These are phyloP conservation scores for Anguilla marmorata DNA, from an alignment of 2,797 vertebrate species.

Conservation along the genomic window DNA sequence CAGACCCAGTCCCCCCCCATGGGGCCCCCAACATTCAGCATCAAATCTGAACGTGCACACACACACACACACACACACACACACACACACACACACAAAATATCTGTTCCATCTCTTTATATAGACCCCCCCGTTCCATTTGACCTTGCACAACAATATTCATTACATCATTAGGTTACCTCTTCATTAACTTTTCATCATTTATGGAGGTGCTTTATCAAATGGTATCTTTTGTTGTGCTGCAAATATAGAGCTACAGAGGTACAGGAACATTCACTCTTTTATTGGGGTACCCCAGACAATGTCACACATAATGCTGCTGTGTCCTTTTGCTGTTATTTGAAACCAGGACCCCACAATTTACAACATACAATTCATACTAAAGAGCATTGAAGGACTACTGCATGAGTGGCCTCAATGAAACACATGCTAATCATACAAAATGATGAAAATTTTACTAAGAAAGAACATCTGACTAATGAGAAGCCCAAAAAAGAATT, in stretches of 20 bases:
- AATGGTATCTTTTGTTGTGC: constrained; percentile 61
- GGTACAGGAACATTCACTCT: not conserved
- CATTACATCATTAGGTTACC: constrained; percentile 86
- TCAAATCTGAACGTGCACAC: constrained; percentile 41
- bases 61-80: constrained; percentile 36
- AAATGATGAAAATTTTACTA: not conserved
- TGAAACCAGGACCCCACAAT: constrained; percentile 30
- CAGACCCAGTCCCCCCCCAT: constrained; percentile 51
- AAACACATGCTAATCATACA: not conserved
- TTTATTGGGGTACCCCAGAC: constrained; percentile 41
- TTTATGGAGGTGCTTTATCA: constrained; percentile 70
- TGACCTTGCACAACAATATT: constrained; percentile 82
- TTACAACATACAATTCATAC: not conserved
- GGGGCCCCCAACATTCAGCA: constrained; percentile 21
- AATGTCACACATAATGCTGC: constrained; percentile 15
- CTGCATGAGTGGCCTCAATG: not conserved
- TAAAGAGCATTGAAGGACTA: not conserved
- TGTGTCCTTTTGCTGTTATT: constrained; percentile 14
- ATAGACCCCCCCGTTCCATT: constrained; percentile 48
- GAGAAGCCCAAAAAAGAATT: not conserved
- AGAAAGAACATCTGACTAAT: not conserved
- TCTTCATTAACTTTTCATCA: constrained; percentile 87
- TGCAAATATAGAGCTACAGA: constrained; percentile 47
- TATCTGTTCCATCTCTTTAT: constrained; percentile 35
- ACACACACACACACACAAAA: constrained; percentile 45